Base-by-base conservation (phyloP, 2,888 invertebrate genomes). In the Lasioglossum villosulum region DNA sequence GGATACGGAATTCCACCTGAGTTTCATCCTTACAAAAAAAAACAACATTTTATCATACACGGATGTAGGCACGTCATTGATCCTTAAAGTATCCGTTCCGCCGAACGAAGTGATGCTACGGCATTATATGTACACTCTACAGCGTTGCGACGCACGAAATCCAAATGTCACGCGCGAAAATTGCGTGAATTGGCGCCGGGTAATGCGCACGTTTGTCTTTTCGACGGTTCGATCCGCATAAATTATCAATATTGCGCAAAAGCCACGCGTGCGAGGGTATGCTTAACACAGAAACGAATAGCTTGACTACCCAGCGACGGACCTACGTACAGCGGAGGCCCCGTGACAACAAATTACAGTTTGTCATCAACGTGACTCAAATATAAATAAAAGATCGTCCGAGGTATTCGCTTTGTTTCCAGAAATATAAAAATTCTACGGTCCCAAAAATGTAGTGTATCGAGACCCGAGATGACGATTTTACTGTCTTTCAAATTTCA, bases 31-130 rank as follows among this genome's bases (percentile, higher is more conserved):
- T 91, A 89, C 79, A 89, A 89, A 88, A 90, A 76, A 85, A 86
- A 87, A 87, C 85, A 88, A 87, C 77, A 85, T 86, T 86, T 90
- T 89, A 91, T 88, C 86, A 83, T 93, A 89, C 86, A 87, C 91
- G 91, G 91, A 91, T 93, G 93, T 93, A 94, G 94, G 93, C 94
- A 94, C 93, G 89, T 93, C 89, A 91, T 92, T 93, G 92, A 83
- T 88, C 72, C 81, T 86, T 88, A 85, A 75, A 85, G 76, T 88
- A 88, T 82, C 82, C 79, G 78, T 70, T 75, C 89, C 84, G 81
- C 83, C 87, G 85, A 89, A 90, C 87, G 83, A 86, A 86, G 87
- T 78, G 79, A 85, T 66, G 30, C 81, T 80, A 83, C 52, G 75
- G 74, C 34, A 73, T 66, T 89, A 88, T 89, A 88, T 90, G 83